phyloP scores from a whole-genome alignment of 1,140 invertebrate species.

The Sesamia nonagrioides region DNA sequence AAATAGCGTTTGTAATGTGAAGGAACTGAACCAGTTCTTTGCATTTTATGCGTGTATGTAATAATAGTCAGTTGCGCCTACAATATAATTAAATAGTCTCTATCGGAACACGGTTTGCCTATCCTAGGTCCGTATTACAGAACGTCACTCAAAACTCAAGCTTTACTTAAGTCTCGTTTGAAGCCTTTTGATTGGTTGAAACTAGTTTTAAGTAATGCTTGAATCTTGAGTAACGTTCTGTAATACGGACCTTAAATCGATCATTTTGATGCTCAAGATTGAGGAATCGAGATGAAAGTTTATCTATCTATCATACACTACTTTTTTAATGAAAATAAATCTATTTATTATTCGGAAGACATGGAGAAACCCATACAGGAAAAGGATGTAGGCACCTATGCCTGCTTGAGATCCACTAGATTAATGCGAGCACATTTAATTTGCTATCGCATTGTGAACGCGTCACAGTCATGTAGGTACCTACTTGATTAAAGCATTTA shows the following conservation, averaged over 20 bases:
- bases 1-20: conserved; percentile 11
- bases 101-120: not conserved
- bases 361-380: not conserved
- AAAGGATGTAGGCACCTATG: conserved; percentile 34
- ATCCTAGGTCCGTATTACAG: too few relatives aligned
- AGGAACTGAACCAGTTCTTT: conserved; percentile 3
- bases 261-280: too few relatives aligned
- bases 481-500: conserved; percentile 59
- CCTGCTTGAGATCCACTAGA: conserved; percentile 12
- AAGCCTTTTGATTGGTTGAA: too few relatives aligned
- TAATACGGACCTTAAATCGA: too few relatives aligned
- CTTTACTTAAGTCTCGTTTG: too few relatives aligned
- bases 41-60: conserved; percentile 18
- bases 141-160: too few relatives aligned
- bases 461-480: conserved; percentile 36
- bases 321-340: too few relatives aligned
- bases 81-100: not conserved
- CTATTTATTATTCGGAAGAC: not conserved
- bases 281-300: too few relatives aligned
- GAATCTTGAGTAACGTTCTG: too few relatives aligned
- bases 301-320: not conserved
- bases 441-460: conserved; percentile 38
- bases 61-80: not conserved
- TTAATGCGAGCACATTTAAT: conserved; percentile 10
- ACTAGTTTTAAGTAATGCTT: too few relatives aligned